These are phyloP conservation scores for Thalassophryne amazonica DNA, from an alignment of 2,797 vertebrate genomes.

Conservation along the genomic window DNA sequence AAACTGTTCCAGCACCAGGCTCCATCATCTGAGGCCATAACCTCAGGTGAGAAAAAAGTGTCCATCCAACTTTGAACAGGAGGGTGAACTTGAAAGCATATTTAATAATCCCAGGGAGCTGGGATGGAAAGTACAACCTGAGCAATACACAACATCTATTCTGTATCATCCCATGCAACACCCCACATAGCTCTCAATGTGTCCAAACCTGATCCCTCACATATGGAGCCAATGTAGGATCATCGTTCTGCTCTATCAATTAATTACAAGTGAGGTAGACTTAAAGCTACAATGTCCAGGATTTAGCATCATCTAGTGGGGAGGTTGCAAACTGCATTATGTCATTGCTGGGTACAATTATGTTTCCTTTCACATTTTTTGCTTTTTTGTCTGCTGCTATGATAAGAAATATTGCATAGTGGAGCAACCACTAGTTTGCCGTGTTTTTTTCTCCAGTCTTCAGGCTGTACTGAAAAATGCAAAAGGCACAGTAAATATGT, in stretches of 20 bases:
- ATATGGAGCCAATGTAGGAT: constrained; percentile 43
- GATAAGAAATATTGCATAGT: too few species aligned
- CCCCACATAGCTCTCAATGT: constrained; percentile 34
- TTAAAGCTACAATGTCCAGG: too few species aligned
- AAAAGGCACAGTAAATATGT: too few species aligned
- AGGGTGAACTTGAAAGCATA: background rate
- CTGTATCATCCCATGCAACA: background rate
- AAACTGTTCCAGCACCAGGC: too few species aligned
- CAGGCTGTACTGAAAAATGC: too few species aligned
- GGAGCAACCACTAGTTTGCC: too few species aligned
- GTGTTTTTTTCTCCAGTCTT: too few species aligned
- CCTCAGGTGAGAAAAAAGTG: too few species aligned
- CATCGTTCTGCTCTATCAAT: constrained; percentile 24
- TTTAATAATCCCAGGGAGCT: constrained; percentile 8
- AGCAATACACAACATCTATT: too few species aligned
- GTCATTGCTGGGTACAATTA: constrained; percentile 17
- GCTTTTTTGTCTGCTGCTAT: constrained; percentile 11
- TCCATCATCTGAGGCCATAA: too few species aligned
- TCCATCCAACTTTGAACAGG: background rate
- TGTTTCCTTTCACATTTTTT: constrained; percentile 19
- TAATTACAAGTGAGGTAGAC: too few species aligned
- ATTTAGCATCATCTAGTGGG: too few species aligned
- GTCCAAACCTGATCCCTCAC: constrained; percentile 43
- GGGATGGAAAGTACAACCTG: background rate
- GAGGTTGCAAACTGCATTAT: constrained; percentile 24